Conservation (phyloP, 2,113 vertebrate species). For the Bubalus kerabau region DNA sequence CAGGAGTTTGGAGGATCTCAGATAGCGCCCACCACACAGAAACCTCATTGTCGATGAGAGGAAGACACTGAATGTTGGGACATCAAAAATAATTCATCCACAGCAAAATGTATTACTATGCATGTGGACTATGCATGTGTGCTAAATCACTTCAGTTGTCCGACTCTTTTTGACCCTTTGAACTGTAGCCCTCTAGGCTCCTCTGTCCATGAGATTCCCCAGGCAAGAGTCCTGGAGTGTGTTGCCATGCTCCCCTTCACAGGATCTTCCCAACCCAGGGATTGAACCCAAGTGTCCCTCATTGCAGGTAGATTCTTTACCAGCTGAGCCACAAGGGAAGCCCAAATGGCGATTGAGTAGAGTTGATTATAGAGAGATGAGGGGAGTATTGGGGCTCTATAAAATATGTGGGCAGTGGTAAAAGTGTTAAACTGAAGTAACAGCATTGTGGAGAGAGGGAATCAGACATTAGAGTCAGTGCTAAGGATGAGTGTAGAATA, state of each 20-base stretch:
- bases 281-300: neutral
- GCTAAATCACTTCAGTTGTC: neutral
- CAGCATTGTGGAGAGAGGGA: neutral
- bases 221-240: neutral
- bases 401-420: neutral
- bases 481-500: neutral
- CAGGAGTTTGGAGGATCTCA: neutral
- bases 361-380: neutral
- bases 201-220: neutral
- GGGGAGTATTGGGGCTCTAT: neutral
- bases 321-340: neutral
- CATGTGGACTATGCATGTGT: neutral
- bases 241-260: neutral
- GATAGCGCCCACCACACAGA: neutral
- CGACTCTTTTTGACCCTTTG: fast-evolving
- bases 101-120: neutral
- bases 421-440: neutral
- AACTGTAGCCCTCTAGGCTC: neutral
- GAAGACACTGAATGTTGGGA: neutral
- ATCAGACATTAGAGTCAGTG: neutral
- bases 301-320: neutral
- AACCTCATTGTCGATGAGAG: neutral
- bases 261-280: neutral
- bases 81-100: neutral
- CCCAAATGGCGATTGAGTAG: fast-evolving